phyloP scores from a whole-genome alignment of 1,140 invertebrate species.

The Pseudobourletiella spinata region DNA sequence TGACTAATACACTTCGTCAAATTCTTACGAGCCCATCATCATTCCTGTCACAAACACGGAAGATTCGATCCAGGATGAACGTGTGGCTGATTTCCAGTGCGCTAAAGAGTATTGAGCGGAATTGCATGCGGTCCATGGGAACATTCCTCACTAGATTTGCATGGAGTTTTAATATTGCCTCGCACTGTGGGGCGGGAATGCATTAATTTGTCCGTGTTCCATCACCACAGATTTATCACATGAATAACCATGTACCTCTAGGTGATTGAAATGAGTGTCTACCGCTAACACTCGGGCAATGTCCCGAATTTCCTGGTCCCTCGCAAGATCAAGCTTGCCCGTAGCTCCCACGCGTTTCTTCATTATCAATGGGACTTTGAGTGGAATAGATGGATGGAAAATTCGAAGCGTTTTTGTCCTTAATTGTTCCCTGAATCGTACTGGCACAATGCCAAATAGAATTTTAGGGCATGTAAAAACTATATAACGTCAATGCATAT shows the following conservation, averaged over 20 bases:
- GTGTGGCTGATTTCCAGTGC: slow-evolving; percentile 83
- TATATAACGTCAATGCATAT: no score
- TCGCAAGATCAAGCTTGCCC: neutral
- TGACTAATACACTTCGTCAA: no score
- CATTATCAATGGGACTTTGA: no score
- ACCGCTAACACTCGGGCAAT: neutral
- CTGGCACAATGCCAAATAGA: no score
- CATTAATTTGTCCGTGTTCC: no score
- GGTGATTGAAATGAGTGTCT: neutral
- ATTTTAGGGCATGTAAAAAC: no score
- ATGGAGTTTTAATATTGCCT: slow-evolving; percentile 7
- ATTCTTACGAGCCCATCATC: slow-evolving; percentile 52
- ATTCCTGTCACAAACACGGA: slow-evolving; percentile 72
- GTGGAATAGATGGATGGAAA: no score
- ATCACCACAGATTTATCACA: neutral
- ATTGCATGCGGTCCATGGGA: slow-evolving; percentile 60
- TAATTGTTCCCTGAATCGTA: neutral
- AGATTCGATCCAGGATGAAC: slow-evolving; percentile 73
- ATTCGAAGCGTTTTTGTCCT: no score
- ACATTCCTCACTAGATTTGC: neutral
- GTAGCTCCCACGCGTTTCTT: no score
- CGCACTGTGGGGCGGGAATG: slow-evolving; percentile 1
- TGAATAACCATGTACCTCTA: neutral
- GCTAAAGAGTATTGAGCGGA: slow-evolving; percentile 74
- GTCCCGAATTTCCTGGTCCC: neutral